phyloP scores from a whole-genome alignment of 1,140 invertebrate species.

The Megalopta genalis region DNA sequence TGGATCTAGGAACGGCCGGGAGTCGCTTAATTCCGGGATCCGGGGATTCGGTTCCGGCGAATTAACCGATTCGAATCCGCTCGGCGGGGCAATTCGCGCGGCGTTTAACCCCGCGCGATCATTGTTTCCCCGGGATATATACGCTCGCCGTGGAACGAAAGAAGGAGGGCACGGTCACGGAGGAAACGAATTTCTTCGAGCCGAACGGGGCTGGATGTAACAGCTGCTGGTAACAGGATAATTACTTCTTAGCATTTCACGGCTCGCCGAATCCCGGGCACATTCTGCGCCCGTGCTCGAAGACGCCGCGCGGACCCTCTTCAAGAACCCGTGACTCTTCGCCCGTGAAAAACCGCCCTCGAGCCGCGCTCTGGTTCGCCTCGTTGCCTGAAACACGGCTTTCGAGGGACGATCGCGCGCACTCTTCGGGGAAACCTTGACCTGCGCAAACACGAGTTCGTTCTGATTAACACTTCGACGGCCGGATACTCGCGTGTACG shows the following conservation, averaged over 20 bases:
- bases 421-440: no score
- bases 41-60: background rate
- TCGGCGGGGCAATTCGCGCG: background rate
- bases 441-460: no score
- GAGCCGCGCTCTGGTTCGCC: no score
- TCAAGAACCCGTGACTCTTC: constrained; percentile 23
- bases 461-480: no score
- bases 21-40: background rate
- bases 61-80: constrained; percentile 2
- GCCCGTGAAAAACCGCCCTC: constrained; percentile 25
- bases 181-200: constrained; percentile 50
- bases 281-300: constrained; percentile 47
- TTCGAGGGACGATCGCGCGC: no score
- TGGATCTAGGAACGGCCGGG: no score
- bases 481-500: no score
- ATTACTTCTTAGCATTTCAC: constrained; percentile 63
- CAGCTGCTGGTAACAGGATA: constrained; percentile 56
- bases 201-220: constrained; percentile 47
- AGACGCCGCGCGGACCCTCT: background rate
- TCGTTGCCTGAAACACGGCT: no score
- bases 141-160: no score
- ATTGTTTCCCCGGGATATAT: constrained; percentile 29
- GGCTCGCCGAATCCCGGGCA: constrained; percentile 50
- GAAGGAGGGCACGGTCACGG: background rate
- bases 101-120: constrained; percentile 16